phyloP scores from a whole-genome alignment of 1,140 invertebrate species.

The Lamellibrachia luymesi region DNA sequence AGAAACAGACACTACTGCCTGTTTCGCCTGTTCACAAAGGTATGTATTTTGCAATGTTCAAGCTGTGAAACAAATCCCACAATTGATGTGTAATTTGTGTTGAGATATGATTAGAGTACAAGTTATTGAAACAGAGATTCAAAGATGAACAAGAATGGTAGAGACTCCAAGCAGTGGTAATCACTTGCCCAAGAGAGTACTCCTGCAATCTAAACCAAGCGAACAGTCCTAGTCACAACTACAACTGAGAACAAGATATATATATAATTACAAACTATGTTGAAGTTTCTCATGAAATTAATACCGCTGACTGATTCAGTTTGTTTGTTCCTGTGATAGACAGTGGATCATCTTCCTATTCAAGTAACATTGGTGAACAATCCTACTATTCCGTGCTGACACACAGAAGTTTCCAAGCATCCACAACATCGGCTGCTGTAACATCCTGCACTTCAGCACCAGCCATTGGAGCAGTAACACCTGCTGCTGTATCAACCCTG shows the following conservation, averaged over 20 bases:
- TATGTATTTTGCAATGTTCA: background rate
- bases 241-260: no score
- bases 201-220: no score
- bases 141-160: no score
- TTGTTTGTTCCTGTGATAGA: background rate
- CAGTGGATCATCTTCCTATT: background rate
- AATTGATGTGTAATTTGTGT: background rate
- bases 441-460: background rate
- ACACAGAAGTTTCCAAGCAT: background rate
- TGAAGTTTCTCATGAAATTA: no score
- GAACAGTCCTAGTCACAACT: no score
- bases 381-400: background rate
- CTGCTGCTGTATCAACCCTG: background rate
- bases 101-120: background rate
- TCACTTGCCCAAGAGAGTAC: no score
- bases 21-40: background rate
- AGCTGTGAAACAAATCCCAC: background rate
- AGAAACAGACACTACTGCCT: background rate
- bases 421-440: background rate
- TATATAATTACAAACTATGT: no score
- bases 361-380: background rate
- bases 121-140: background rate
- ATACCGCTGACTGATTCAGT: background rate
- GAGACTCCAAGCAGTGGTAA: no score
- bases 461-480: background rate